Conservation (phyloP, 2,797 vertebrate genomes). For the Taenioides sp. region DNA sequence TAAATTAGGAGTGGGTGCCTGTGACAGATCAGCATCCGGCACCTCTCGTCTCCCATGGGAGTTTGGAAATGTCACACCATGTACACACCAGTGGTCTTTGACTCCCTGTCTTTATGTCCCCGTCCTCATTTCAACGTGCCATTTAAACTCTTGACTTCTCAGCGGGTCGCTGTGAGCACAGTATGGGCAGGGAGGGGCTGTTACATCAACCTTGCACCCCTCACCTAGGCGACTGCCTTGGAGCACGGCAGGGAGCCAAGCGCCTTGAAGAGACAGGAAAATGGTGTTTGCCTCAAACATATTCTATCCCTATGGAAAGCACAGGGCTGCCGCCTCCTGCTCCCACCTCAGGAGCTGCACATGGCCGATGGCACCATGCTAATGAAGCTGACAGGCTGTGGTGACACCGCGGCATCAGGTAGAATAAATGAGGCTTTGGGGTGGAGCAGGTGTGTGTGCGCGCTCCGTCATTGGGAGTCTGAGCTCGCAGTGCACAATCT, state of each 20-base stretch:
- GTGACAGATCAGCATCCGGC: constrained; percentile 36
- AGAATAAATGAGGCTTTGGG: constrained; percentile 77
- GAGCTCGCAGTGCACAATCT: constrained; percentile 31
- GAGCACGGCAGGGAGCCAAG: constrained; percentile 39
- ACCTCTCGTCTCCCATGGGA: constrained; percentile 54
- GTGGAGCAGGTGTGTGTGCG: constrained; percentile 72
- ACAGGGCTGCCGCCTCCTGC: constrained; percentile 54
- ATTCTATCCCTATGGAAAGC: constrained; percentile 44
- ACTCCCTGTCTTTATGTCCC: constrained; percentile 62
- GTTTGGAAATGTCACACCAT: constrained; percentile 70
- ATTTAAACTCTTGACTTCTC: constrained; percentile 74
- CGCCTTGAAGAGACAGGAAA: constrained; percentile 34
- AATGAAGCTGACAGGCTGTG: constrained; percentile 79
- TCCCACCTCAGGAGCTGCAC: constrained; percentile 66
- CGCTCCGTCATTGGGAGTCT: constrained; percentile 35
- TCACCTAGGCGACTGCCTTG: constrained; percentile 52
- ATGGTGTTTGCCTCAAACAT: constrained; percentile 49
- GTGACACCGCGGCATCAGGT: constrained; percentile 80
- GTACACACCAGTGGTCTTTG: constrained; percentile 54
- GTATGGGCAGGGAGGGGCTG: constrained; percentile 62
- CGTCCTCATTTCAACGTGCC: constrained; percentile 73
- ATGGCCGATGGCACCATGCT: constrained; percentile 75
- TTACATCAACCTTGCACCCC: constrained; percentile 54
- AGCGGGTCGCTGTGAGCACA: constrained; percentile 54
- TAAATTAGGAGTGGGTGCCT: constrained; percentile 38